phyloP scores from a whole-genome alignment of 2,113 vertebrate genomes.

The Piprites chloris region DNA sequence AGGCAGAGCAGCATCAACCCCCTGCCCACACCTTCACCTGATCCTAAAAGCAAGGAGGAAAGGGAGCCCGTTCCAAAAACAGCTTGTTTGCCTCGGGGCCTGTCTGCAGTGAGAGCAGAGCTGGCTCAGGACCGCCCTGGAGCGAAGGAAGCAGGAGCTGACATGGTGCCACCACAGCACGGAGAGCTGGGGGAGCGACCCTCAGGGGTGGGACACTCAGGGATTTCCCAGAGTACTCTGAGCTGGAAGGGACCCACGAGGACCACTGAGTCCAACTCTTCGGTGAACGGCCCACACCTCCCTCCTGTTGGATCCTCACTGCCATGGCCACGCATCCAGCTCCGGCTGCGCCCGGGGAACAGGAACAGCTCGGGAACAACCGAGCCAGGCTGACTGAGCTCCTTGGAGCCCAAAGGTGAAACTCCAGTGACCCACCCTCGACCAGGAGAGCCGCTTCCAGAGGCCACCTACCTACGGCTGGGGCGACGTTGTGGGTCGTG shows the following conservation, averaged over 20 bases:
- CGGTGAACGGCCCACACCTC: neutral
- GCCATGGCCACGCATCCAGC: fast-evolving
- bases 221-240: neutral
- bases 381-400: neutral
- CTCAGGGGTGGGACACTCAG: neutral
- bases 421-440: neutral
- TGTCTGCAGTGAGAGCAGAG: neutral
- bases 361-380: neutral
- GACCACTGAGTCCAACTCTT: neutral
- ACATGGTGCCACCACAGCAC: neutral
- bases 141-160: neutral
- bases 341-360: fast-evolving
- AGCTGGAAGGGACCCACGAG: neutral
- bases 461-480: neutral
- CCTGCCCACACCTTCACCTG: neutral
- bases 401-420: neutral
- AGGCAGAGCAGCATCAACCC: neutral
- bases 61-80: neutral
- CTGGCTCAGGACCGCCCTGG: neutral
- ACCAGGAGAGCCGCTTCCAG: neutral
- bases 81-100: neutral
- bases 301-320: neutral
- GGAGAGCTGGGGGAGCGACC: neutral
- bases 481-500: constrained; percentile 53
- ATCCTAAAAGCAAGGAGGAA: neutral